Conservation (phyloP, 2,888 invertebrate genomes). For the Volucella inflata region DNA sequence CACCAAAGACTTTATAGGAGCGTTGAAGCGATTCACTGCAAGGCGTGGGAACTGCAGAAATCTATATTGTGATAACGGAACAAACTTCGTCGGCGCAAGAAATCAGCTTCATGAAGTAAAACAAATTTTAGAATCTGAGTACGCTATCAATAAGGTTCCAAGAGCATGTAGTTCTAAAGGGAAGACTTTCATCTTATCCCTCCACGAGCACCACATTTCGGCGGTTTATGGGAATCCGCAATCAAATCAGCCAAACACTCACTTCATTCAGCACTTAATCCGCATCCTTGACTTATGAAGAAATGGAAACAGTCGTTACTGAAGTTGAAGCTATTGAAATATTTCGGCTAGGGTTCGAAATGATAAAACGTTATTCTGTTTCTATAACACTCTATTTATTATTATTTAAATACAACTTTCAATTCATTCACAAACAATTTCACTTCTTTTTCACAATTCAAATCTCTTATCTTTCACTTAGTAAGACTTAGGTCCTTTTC, state of each 20-base stretch:
- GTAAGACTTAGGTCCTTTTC: too few species aligned
- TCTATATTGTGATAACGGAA: constrained; percentile 21
- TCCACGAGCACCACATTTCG: constrained; percentile 25
- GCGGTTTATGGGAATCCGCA: constrained; percentile 11
- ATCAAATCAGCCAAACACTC: constrained; percentile 19
- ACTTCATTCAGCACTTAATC: too few species aligned
- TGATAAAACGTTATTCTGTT: too few species aligned
- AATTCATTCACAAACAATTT: too few species aligned
- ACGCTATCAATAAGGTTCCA: neutral
- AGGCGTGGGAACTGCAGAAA: neutral
- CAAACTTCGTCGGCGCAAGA: constrained; percentile 20
- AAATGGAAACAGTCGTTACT: too few species aligned
- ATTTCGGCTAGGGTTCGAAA: too few species aligned
- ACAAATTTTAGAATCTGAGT: neutral
- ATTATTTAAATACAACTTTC: too few species aligned
- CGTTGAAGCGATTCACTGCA: constrained; percentile 11
- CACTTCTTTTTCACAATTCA: too few species aligned
- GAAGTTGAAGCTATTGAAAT: too few species aligned
- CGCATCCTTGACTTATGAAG: too few species aligned
- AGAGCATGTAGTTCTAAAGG: constrained; percentile 1
- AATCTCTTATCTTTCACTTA: too few species aligned
- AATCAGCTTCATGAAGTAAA: constrained; percentile 14
- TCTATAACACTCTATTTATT: too few species aligned
- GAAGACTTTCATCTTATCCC: constrained; percentile 2
- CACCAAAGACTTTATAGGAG: constrained; percentile 5